Percentiles rank a stretch among this genome's conserved stretches.
Evolutionary conservation across 2,797 vertebrate genomes (phyloP).

Genomic region (Oreochromis grahami): DNA sequence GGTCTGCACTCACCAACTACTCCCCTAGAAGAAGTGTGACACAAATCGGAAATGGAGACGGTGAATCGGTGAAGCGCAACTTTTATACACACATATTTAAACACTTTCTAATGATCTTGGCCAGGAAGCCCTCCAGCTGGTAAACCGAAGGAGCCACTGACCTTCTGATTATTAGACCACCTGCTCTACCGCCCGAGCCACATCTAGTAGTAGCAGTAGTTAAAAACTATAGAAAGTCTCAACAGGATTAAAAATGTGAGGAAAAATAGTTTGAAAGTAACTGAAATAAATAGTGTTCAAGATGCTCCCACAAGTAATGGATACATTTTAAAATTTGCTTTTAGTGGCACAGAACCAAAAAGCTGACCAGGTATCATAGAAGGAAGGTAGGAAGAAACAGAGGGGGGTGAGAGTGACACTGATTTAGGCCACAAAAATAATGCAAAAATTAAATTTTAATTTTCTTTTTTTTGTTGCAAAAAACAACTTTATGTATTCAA

Average conservation of each 20-base stretch:
- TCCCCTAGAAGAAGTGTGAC: not conserved
- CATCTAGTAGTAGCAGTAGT: not conserved
- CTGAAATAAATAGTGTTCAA: not conserved
- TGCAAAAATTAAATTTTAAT: not conserved
- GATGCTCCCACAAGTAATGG: not conserved
- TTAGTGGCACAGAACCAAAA: accelerated
- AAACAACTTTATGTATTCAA: slow-evolving; percentile 67
- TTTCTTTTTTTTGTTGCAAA: not conserved
- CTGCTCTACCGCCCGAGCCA: accelerated
- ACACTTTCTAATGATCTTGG: not conserved
- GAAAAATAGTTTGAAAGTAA: not conserved
- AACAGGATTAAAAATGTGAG: not conserved
- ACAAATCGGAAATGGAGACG: accelerated
- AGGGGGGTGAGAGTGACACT: not conserved
- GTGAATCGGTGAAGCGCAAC: not conserved
- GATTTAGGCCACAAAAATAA: not conserved
- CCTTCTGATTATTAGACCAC: not conserved
- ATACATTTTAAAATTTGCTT: not conserved
- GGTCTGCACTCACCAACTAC: not conserved
- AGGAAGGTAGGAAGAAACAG: not conserved
- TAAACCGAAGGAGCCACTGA: not conserved
- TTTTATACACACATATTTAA: not conserved
- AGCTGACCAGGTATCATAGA: not conserved
- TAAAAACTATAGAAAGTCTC: not conserved
- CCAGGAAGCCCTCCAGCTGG: not conserved